Evolutionary conservation across 2,113 vertebrate species (phyloP).

Genomic region (Mesoclemmys tuberculata): DNA sequence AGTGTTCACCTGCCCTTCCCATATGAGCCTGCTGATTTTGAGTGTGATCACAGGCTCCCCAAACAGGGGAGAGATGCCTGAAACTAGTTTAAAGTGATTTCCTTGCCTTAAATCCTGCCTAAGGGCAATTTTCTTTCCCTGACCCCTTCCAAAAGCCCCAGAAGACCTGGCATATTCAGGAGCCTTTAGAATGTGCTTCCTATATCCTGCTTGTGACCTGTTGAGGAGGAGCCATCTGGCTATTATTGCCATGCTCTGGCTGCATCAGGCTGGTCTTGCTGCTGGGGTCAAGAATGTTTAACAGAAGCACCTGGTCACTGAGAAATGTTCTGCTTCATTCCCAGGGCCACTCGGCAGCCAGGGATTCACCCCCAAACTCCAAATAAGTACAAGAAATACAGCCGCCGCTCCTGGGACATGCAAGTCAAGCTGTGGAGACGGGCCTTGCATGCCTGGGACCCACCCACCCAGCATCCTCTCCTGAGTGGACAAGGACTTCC

Average conservation of each 20-base stretch:
- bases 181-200: not conserved
- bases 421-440: constrained; percentile 89
- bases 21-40: not conserved
- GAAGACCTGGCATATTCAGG: not conserved
- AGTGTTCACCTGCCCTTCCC: not conserved
- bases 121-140: too few relatives aligned
- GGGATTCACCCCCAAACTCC: constrained; percentile 87
- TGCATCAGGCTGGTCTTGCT: not conserved
- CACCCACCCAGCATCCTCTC: constrained; percentile 47
- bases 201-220: not conserved
- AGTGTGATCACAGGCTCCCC: not conserved
- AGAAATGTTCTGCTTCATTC: not conserved
- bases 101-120: not conserved
- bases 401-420: constrained; percentile 88
- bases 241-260: too few relatives aligned
- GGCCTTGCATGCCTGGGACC: constrained; percentile 87
- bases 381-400: constrained; percentile 89
- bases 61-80: not conserved
- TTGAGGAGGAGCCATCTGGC: not conserved
- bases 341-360: constrained; percentile 77
- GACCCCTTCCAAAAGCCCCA: too few relatives aligned
- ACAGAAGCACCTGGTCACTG: not conserved
- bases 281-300: not conserved
- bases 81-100: not conserved
- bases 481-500: not conserved